Conservation (phyloP, 2,113 vertebrate species). For the Argyrosomus japonicus region DNA sequence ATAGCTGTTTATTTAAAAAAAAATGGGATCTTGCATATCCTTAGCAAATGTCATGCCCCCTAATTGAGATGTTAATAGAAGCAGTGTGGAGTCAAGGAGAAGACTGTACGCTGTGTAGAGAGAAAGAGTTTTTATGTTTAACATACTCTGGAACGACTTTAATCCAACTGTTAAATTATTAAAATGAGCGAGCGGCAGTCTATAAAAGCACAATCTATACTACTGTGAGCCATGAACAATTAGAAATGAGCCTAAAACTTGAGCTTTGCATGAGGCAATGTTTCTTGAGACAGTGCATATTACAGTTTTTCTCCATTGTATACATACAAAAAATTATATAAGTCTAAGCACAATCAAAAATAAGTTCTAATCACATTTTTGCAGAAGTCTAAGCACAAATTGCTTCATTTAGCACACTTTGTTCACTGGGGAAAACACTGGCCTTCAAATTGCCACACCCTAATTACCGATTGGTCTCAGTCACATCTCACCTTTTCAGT, state of each 20-base stretch:
- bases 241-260: background rate
- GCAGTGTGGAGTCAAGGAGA: background rate
- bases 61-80: background rate
- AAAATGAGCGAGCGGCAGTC: background rate
- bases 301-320: too few relatives aligned
- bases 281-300: too few relatives aligned
- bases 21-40: background rate
- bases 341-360: too few relatives aligned
- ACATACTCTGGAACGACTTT: too few relatives aligned
- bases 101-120: background rate
- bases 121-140: background rate
- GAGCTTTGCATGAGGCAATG: background rate
- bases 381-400: too few relatives aligned
- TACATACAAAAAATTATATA: too few relatives aligned
- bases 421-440: too few relatives aligned
- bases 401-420: too few relatives aligned
- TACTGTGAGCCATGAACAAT: background rate
- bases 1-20: slow-evolving; percentile 12
- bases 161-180: background rate
- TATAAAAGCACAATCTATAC: background rate
- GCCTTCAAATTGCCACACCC: too few relatives aligned
- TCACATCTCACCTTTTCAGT: too few relatives aligned
- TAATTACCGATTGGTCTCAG: too few relatives aligned
- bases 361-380: too few relatives aligned
- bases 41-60: background rate